Base-by-base conservation (phyloP, 2,888 invertebrate species). In the Drosophila quinaria region DNA sequence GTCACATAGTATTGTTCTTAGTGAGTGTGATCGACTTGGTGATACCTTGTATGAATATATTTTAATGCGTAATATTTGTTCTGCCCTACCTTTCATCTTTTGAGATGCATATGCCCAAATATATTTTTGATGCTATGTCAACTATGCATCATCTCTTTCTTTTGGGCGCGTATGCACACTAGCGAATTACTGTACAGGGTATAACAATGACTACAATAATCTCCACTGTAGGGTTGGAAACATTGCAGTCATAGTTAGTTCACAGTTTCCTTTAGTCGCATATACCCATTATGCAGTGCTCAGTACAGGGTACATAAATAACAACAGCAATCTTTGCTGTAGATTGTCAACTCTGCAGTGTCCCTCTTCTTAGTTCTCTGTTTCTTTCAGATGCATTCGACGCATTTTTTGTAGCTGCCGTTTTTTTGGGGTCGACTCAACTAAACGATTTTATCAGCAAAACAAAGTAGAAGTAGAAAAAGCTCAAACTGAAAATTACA, bases 401-500 rank as follows among this genome's bases (percentile, higher is more conserved):
- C 72, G 72, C 59, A 70, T 64, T 49, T 54, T 51, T 50, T 51
- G 6, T 49, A 52, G 33, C 41, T 15, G 33, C 19, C 13, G 54
- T 49, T 41, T 49, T 61, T 64, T 54, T 64, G 13, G 61, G 61
- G 62, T 74, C 55, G 65, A 25, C 49, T 13, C 33, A 56, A 51
- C 76, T 62, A 63, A 80, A 50, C 52, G 80, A 76, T 76, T 63
- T 77, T 76, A 80, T 76, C 77, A 63, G 54, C 46, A 35, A 37
- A 54, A 65, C 64, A 51, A 70, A 56, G 47, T 64, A 51, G 46
- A 63, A 55, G 10, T 17, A 17, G 25, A 55, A 68, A 49, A 63
- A 63, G 51, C 60, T 67, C 10, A 37, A 68, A 50, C 54, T 50
- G 56, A 65, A 61, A 65, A 78, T 67, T 51, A 72, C 60, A 37